These are phyloP conservation scores for Elephas maximus DNA, from an alignment of 2,113 vertebrate species.

Conservation along the genomic window DNA sequence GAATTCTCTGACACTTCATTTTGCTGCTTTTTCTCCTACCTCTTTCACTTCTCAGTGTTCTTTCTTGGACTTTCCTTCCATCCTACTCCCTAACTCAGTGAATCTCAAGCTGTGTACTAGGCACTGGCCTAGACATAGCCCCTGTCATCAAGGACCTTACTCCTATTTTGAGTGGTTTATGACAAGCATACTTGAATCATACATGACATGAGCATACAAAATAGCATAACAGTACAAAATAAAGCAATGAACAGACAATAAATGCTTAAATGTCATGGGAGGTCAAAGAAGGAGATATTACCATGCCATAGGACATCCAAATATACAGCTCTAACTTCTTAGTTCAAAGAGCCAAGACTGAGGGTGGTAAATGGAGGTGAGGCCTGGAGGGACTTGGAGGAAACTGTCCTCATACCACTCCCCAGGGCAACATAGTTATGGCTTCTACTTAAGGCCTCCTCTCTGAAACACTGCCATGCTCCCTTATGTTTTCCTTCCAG, in stretches of 20 bases:
- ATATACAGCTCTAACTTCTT: background rate
- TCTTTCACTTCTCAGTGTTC: background rate
- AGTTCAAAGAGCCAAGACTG: background rate
- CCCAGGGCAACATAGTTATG: background rate
- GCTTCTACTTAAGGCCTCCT: background rate
- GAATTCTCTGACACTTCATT: background rate
- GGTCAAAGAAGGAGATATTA: background rate
- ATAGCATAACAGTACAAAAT: background rate
- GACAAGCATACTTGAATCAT: background rate
- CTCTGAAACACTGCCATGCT: background rate
- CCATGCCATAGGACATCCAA: background rate
- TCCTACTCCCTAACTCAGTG: background rate
- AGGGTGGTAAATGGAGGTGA: background rate
- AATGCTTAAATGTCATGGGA: background rate
- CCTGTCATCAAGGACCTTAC: background rate
- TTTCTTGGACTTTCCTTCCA: background rate
- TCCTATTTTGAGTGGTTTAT: background rate
- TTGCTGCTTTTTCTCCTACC: background rate
- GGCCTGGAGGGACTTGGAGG: background rate
- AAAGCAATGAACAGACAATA: background rate
- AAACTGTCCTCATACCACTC: background rate
- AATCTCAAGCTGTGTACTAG: background rate
- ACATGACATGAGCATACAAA: background rate
- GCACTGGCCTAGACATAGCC: background rate
- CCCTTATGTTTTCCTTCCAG: slow-evolving; percentile 15